Conservation (phyloP, 2,888 invertebrate genomes). For the Xestia xanthographa region DNA sequence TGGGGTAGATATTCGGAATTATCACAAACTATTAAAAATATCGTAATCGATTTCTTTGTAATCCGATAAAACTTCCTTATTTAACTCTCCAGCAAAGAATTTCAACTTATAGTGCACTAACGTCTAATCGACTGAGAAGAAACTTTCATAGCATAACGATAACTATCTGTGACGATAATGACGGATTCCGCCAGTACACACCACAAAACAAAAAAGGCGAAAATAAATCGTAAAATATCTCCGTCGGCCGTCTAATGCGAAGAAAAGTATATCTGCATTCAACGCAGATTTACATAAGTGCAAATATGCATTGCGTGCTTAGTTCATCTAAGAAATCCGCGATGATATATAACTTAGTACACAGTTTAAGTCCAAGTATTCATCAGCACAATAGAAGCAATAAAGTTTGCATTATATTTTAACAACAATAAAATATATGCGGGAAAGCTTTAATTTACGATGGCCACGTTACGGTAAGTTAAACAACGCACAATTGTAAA, state of each 20-base stretch:
- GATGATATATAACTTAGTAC: constrained; percentile 36
- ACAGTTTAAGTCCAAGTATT: constrained; percentile 17
- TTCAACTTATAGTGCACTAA: background rate
- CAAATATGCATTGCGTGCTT: constrained; percentile 55
- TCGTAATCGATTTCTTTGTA: background rate
- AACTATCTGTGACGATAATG: too few species aligned
- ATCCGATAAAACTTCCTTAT: background rate
- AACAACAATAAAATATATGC: constrained; percentile 11
- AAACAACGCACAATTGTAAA: constrained; percentile 40
- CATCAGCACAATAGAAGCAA: constrained; percentile 21
- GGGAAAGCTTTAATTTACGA: constrained; percentile 39
- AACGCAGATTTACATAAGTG: constrained; percentile 42
- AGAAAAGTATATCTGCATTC: constrained; percentile 44
- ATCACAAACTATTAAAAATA: background rate
- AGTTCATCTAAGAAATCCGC: constrained; percentile 41
- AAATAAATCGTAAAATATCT: constrained; percentile 38
- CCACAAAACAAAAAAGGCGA: constrained; percentile 23
- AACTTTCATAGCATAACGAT: constrained; percentile 10
- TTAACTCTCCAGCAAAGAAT: background rate
- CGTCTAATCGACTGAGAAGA: constrained; percentile 8
- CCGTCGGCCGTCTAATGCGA: constrained; percentile 26
- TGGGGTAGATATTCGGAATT: background rate
- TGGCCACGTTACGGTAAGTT: constrained; percentile 52
- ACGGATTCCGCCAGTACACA: constrained; percentile 11
- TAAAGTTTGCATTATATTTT: constrained; percentile 22